Percentiles rank a stretch among this genome's conserved stretches.
Conservation (phyloP, 37 sponge, comb jelly and placozoan species). For the Cladorhizidae sp. region DNA sequence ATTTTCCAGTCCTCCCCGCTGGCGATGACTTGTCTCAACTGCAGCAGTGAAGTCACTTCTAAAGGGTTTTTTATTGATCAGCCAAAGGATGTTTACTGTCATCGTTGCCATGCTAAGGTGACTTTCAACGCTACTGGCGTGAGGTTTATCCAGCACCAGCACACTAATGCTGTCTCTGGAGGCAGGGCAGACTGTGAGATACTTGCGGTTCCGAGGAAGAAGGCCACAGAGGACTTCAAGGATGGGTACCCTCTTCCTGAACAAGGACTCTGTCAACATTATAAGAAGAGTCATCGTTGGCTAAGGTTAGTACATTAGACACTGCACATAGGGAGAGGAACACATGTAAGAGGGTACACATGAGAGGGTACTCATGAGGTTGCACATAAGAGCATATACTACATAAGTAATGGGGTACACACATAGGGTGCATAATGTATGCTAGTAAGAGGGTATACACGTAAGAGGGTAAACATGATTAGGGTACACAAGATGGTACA, state of each 20-base stretch:
- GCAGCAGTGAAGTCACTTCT: constrained; percentile 20
- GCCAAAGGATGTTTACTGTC: constrained; percentile 45
- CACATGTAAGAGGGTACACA: too few species aligned
- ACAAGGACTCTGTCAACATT: constrained; percentile 73
- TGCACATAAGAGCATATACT: too few species aligned
- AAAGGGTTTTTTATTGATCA: constrained; percentile 53
- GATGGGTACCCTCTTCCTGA: constrained; percentile 75
- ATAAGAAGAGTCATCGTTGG: constrained; percentile 87
- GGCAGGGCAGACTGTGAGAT: background rate
- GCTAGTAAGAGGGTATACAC: too few species aligned
- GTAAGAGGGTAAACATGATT: too few species aligned
- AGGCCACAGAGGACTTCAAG: background rate
- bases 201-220: background rate
- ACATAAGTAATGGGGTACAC: too few species aligned
- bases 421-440: too few species aligned
- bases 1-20: constrained; percentile 37
- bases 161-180: background rate
- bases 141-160: constrained; percentile 56
- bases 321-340: too few species aligned
- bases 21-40: constrained; percentile 50
- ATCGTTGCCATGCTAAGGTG: constrained; percentile 50
- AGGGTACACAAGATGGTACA: too few species aligned
- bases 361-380: too few species aligned
- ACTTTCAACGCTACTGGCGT: constrained; percentile 16
- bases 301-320: constrained; percentile 84